phyloP scores from a whole-genome alignment of 2,888 invertebrate genomes.

The Calliopum simillimum region DNA sequence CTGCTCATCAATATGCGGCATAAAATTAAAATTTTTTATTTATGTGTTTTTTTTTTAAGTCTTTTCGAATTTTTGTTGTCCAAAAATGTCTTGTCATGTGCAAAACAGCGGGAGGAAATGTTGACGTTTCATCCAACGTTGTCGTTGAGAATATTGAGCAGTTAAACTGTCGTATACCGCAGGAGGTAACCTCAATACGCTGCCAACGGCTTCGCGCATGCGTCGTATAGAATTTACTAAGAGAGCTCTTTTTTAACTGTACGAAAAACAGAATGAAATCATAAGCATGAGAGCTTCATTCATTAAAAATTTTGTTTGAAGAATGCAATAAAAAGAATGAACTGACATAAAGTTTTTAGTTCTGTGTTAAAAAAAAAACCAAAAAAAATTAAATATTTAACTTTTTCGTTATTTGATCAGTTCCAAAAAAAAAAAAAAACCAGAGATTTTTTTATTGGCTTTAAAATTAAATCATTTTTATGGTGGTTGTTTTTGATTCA shows the following conservation, averaged over 20 bases:
- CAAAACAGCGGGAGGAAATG: slow-evolving; percentile 1
- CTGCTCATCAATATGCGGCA: not conserved
- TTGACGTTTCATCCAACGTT: not conserved
- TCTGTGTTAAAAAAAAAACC: too few relatives aligned
- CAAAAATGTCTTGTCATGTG: not conserved
- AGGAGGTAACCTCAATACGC: slow-evolving; percentile 18
- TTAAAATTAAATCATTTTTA: too few relatives aligned
- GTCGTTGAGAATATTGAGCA: slow-evolving; percentile 3
- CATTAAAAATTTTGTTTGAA: not conserved
- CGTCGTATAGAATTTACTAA: not conserved
- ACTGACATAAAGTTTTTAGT: too few relatives aligned
- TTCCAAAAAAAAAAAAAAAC: too few relatives aligned
- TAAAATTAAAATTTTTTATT: not conserved
- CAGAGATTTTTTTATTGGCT: too few relatives aligned
- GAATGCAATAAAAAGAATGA: not conserved
- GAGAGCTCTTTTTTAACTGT: not conserved
- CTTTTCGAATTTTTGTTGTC: not conserved
- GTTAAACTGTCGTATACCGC: slow-evolving; percentile 4
- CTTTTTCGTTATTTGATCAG: too few relatives aligned
- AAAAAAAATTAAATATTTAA: too few relatives aligned
- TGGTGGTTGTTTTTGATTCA: too few relatives aligned
- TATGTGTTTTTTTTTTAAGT: too few relatives aligned
- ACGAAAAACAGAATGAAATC: not conserved
- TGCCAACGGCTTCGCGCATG: not conserved
- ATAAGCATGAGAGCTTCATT: slow-evolving; percentile 7